These are phyloP conservation scores for Pyrrhosoma nymphula DNA, from an alignment of 2,888 invertebrate genomes.

Conservation along the genomic window DNA sequence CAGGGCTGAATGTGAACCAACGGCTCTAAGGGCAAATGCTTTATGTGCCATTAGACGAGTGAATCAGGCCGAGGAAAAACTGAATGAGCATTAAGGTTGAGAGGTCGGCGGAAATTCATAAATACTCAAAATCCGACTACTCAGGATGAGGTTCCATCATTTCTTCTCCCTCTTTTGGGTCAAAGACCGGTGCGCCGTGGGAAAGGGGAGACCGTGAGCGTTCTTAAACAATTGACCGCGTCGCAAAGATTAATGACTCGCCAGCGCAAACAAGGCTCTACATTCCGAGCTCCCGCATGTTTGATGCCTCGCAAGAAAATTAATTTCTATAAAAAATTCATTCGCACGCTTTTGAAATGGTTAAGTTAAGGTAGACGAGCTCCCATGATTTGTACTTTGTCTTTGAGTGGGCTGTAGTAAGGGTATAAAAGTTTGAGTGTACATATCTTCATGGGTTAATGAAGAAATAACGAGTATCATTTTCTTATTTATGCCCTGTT, in stretches of 20 bases:
- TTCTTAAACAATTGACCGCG: not conserved
- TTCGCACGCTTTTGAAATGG: not conserved
- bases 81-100: not conserved
- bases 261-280: not conserved
- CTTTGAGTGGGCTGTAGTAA: too few relatives aligned
- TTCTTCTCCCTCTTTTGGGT: not conserved
- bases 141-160: not conserved
- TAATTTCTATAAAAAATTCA: not conserved
- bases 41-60: too few relatives aligned
- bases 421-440: too few relatives aligned
- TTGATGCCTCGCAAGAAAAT: not conserved
- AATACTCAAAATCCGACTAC: not conserved
- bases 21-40: too few relatives aligned
- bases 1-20: too few relatives aligned
- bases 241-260: not conserved
- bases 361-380: not conserved
- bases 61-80: not conserved
- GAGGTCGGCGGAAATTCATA: not conserved
- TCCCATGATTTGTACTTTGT: too few relatives aligned
- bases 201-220: not conserved
- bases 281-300: not conserved
- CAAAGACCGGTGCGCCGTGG: constrained; percentile 28
- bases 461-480: too few relatives aligned
- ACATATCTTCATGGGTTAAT: too few relatives aligned
- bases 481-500: too few relatives aligned